These are phyloP conservation scores for Drosophila paranaensis DNA, from an alignment of 2,888 invertebrate genomes.

Conservation along the genomic window DNA sequence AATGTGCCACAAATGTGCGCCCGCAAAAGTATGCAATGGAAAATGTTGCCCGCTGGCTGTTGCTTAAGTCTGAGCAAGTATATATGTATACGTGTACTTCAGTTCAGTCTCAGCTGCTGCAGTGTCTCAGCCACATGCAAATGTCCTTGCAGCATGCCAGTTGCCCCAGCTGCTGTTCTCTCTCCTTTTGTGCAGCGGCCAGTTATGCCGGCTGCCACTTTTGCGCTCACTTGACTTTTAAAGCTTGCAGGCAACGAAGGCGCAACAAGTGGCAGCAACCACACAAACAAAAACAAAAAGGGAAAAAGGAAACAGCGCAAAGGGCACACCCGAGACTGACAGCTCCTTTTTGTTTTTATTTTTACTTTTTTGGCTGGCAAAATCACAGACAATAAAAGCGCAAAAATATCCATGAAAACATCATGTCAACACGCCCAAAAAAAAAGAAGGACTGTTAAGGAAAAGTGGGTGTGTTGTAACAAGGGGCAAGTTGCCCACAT, in stretches of 20 bases:
- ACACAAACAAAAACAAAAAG: conserved; percentile 25
- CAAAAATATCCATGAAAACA: conserved; percentile 72
- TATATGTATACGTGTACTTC: conserved; percentile 9
- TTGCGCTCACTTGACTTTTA: conserved; percentile 70
- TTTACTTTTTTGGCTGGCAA: conserved; percentile 33
- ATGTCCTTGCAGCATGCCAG: conserved; percentile 53
- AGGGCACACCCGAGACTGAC: conserved; percentile 20
- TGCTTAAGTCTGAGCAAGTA: conserved; percentile 35
- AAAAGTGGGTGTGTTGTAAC: conserved; percentile 13
- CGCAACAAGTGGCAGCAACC: conserved; percentile 62
- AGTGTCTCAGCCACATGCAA: conserved; percentile 52
- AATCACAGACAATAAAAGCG: conserved; percentile 78
- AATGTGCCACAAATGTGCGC: conserved; percentile 76
- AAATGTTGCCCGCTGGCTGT: conserved; percentile 47
- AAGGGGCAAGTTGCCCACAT: conserved; percentile 49
- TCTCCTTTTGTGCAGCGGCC: conserved; percentile 50
- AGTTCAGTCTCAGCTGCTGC: conserved; percentile 19
- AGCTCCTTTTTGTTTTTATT: conserved; percentile 7
- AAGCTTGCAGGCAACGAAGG: conserved; percentile 50
- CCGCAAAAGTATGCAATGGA: conserved; percentile 66
- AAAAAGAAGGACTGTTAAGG: conserved; percentile 57
- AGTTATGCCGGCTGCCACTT: conserved; percentile 47
- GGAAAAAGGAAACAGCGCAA: conserved; percentile 10
- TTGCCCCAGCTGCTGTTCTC: conserved; percentile 20
- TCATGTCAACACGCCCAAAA: conserved; percentile 75